Evolutionary conservation across 2,888 invertebrate species (phyloP).

Genomic region (Drosophila paramelanica): DNA sequence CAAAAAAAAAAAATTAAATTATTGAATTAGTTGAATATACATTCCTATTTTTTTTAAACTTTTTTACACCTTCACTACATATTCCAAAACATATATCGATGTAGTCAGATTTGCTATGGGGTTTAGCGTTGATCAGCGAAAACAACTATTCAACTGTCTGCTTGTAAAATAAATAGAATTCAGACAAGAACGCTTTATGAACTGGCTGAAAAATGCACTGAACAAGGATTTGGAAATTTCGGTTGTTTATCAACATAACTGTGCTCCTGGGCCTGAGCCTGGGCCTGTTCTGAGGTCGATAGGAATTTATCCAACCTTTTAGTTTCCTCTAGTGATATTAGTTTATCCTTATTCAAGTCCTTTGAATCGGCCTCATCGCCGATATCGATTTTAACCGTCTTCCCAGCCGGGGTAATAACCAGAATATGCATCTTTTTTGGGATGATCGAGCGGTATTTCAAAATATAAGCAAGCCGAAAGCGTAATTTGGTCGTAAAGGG

Average conservation of each 20-base stretch:
- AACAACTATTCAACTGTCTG: neutral
- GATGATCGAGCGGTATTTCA: neutral
- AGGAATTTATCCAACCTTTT: conserved; percentile 8
- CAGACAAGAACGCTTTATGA: neutral
- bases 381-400: conserved; percentile 48
- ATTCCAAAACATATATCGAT: neutral
- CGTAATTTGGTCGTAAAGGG: conserved; percentile 39
- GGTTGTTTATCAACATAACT: neutral
- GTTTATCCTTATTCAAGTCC: neutral
- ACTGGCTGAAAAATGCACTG: neutral
- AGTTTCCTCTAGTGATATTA: neutral
- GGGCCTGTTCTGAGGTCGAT: conserved; percentile 1
- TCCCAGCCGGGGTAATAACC: conserved; percentile 60
- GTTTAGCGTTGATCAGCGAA: neutral
- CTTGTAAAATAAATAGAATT: neutral
- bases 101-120: conserved; percentile 1
- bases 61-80: neutral
- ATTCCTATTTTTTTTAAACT: neutral
- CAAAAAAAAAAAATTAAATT: too few relatives aligned
- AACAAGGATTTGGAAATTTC: neutral
- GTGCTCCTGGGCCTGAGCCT: neutral
- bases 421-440: conserved; percentile 55
- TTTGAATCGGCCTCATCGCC: conserved; percentile 32
- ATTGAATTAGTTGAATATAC: too few relatives aligned
- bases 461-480: conserved; percentile 42